Evolutionary conservation across 2,888 invertebrate species (phyloP).

Genomic region (Philopedon plagiatum): DNA sequence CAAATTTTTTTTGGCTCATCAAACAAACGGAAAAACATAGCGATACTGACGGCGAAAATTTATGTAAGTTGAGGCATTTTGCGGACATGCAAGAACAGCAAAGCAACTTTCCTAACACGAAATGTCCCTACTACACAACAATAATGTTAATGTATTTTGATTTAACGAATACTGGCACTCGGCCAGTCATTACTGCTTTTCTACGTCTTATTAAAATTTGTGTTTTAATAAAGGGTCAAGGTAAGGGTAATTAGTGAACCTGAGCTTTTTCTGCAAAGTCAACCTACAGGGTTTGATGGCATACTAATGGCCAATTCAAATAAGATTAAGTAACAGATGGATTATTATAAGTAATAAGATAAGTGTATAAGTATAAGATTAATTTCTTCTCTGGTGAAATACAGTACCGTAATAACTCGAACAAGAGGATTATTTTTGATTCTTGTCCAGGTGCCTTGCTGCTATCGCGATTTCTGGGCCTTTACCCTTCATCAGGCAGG

Average conservation of each 20-base stretch:
- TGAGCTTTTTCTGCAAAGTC: too few relatives aligned
- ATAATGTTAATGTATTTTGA: slow-evolving; percentile 34
- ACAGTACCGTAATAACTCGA: too few relatives aligned
- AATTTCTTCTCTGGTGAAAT: too few relatives aligned
- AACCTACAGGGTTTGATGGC: too few relatives aligned
- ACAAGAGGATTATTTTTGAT: too few relatives aligned
- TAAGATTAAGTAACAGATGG: too few relatives aligned
- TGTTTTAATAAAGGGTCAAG: slow-evolving; percentile 35
- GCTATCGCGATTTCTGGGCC: too few relatives aligned
- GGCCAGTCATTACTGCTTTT: slow-evolving; percentile 42
- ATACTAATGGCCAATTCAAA: too few relatives aligned
- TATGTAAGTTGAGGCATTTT: slow-evolving; percentile 16
- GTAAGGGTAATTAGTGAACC: slow-evolving; percentile 25
- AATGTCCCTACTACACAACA: slow-evolving; percentile 33
- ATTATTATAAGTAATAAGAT: too few relatives aligned
- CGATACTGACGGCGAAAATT: slow-evolving; percentile 16
- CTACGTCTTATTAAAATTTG: slow-evolving; percentile 37
- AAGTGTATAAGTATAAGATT: too few relatives aligned
- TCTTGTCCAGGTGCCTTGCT: too few relatives aligned
- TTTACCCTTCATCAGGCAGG: too few relatives aligned
- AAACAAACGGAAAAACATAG: slow-evolving; percentile 11
- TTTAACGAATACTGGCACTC: slow-evolving; percentile 43
- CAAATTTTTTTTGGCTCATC: slow-evolving; percentile 12
- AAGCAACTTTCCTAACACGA: slow-evolving; percentile 35
- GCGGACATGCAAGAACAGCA: slow-evolving; percentile 41